These are phyloP conservation scores for Melanogrammus aeglefinus DNA, from an alignment of 2,797 vertebrate genomes.

Conservation along the genomic window DNA sequence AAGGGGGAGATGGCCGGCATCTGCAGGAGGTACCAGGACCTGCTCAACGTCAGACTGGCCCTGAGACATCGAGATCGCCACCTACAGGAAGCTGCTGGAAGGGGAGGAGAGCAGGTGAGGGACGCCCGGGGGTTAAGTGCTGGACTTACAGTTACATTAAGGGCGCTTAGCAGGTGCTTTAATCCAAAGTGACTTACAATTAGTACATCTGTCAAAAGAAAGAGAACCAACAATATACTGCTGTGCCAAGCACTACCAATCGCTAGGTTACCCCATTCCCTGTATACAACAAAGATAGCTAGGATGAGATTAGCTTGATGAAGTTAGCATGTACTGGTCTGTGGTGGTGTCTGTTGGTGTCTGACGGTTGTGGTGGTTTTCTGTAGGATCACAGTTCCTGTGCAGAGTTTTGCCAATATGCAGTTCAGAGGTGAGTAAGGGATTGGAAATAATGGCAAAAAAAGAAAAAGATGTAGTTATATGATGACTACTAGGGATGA, in stretches of 20 bases:
- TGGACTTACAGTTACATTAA: too few relatives aligned
- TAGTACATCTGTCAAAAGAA: too few relatives aligned
- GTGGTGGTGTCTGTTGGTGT: neutral
- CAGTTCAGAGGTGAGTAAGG: slow-evolving; percentile 84
- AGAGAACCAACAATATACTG: too few relatives aligned
- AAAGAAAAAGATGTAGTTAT: neutral
- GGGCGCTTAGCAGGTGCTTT: too few relatives aligned
- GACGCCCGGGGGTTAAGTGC: neutral
- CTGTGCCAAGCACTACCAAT: too few relatives aligned
- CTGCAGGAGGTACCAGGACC: slow-evolving; percentile 91
- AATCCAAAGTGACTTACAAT: too few relatives aligned
- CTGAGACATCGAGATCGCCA: slow-evolving; percentile 91
- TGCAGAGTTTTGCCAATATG: slow-evolving; percentile 87
- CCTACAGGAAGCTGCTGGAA: slow-evolving; percentile 90
- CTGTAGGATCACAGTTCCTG: slow-evolving; percentile 84
- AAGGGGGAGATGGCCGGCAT: slow-evolving; percentile 89
- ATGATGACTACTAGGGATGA: neutral
- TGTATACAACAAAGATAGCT: too few relatives aligned
- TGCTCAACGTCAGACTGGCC: slow-evolving; percentile 90
- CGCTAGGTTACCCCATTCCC: too few relatives aligned
- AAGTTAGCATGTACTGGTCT: neutral
- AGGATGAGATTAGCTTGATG: neutral
- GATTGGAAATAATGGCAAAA: neutral
- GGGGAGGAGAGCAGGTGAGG: slow-evolving; percentile 89
- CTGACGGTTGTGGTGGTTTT: slow-evolving; percentile 9